Conservation (phyloP, 2,888 invertebrate genomes). For the Darwinula stevensoni region DNA sequence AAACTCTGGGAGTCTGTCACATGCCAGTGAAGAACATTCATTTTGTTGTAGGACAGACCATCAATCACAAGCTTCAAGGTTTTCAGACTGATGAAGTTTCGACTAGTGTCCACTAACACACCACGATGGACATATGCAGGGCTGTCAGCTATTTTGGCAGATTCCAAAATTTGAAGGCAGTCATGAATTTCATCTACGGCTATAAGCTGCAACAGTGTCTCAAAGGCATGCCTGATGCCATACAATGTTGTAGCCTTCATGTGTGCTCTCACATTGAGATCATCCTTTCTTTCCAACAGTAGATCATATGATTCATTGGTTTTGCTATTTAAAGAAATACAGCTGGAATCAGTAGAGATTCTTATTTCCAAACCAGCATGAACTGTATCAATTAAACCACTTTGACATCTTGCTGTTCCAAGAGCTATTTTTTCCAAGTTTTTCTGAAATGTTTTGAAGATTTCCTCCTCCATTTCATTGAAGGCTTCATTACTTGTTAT, state of each 20-base stretch:
- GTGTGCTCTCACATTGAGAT: neutral
- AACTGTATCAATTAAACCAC: no score
- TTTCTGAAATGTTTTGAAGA: no score
- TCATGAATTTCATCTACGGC: no score
- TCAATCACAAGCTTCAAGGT: slow-evolving; percentile 18
- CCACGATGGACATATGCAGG: slow-evolving; percentile 24
- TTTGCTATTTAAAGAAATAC: no score
- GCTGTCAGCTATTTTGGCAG: slow-evolving; percentile 18
- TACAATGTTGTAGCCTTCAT: slow-evolving; percentile 26
- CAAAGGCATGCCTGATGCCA: slow-evolving; percentile 41
- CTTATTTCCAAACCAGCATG: no score
- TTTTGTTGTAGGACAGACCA: slow-evolving; percentile 21
- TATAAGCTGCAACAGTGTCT: slow-evolving; percentile 37
- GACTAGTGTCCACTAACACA: slow-evolving; percentile 22
- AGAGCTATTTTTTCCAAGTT: no score
- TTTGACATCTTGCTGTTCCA: no score
- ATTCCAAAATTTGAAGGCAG: slow-evolving; percentile 9
- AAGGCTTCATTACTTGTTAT: no score
- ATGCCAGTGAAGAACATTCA: slow-evolving; percentile 24
- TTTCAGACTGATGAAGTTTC: slow-evolving; percentile 10
- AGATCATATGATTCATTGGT: no score
- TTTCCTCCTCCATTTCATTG: no score
- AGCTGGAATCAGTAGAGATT: no score
- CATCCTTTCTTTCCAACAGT: no score
- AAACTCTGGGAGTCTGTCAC: slow-evolving; percentile 21